Conservation (phyloP, 2,113 vertebrate genomes). For the Copsychus sechellarum region DNA sequence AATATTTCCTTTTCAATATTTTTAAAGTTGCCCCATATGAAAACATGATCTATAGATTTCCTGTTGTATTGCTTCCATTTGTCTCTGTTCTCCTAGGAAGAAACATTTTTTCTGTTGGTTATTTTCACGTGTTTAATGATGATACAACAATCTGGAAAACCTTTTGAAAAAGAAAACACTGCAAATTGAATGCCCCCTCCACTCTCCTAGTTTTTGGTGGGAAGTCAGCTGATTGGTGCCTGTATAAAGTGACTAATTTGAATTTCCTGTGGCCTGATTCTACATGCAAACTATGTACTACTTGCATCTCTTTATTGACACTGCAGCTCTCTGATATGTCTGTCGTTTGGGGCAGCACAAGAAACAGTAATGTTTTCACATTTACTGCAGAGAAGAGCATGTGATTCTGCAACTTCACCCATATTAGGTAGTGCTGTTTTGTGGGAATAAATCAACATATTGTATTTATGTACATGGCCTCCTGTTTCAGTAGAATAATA, state of each 20-base stretch:
- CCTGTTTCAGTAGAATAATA: neutral
- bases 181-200: neutral
- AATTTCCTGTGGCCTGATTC: neutral
- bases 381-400: neutral
- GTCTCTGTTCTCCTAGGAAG: neutral
- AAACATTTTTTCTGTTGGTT: neutral
- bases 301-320: neutral
- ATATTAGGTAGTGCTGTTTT: neutral
- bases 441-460: neutral
- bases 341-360: neutral
- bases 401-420: neutral
- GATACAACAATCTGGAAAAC: neutral
- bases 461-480: neutral
- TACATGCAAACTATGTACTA: neutral
- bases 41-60: neutral
- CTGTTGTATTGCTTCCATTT: neutral
- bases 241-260: neutral
- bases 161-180: neutral
- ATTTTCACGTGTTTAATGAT: neutral
- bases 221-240: neutral
- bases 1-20: neutral
- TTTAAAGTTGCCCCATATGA: neutral
- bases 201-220: neutral
- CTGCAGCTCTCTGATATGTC: neutral
- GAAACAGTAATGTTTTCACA: neutral